Percentiles rank a stretch among this genome's conserved stretches.
phyloP scores from a whole-genome alignment of 2,888 invertebrate species.

The Lathronympha strigana region DNA sequence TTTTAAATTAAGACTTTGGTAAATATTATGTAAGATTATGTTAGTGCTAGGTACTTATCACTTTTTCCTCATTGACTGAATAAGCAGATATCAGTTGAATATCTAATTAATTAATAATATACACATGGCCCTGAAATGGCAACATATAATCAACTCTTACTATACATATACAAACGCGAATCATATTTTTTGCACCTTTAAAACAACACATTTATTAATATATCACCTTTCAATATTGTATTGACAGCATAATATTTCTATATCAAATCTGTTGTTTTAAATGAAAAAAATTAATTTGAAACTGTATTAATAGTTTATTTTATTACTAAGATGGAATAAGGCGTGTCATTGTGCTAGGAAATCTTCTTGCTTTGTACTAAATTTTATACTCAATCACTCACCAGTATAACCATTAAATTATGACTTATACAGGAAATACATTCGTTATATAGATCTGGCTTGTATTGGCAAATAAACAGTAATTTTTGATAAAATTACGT shows the following conservation, averaged over 20 bases:
- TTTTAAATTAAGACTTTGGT: constrained; percentile 31
- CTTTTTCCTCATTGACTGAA: constrained; percentile 7
- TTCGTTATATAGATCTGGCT: background rate
- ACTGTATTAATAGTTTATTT: constrained; percentile 27
- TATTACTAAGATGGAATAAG: constrained; percentile 35
- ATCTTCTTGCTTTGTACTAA: too few relatives aligned
- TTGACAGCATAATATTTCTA: constrained; percentile 52
- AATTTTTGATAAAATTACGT: constrained; percentile 31
- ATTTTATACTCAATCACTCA: too few relatives aligned
- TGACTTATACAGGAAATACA: background rate
- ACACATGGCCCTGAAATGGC: background rate
- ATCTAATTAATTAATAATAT: constrained; percentile 8
- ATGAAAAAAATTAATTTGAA: constrained; percentile 36
- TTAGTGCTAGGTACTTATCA: constrained; percentile 7
- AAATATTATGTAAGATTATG: constrained; percentile 13
- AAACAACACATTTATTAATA: constrained; percentile 25
- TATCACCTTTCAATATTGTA: constrained; percentile 52
- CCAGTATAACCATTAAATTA: background rate
- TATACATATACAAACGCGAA: background rate
- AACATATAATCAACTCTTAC: constrained; percentile 12
- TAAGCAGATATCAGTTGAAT: constrained; percentile 6
- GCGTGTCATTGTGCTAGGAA: constrained; percentile 30
- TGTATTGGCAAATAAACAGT: constrained; percentile 22
- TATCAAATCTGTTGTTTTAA: constrained; percentile 43
- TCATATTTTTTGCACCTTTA: constrained; percentile 8